Percentiles rank a stretch among this genome's conserved stretches.
Conservation (phyloP, 2,113 vertebrate species). For the Butorides virescens region DNA sequence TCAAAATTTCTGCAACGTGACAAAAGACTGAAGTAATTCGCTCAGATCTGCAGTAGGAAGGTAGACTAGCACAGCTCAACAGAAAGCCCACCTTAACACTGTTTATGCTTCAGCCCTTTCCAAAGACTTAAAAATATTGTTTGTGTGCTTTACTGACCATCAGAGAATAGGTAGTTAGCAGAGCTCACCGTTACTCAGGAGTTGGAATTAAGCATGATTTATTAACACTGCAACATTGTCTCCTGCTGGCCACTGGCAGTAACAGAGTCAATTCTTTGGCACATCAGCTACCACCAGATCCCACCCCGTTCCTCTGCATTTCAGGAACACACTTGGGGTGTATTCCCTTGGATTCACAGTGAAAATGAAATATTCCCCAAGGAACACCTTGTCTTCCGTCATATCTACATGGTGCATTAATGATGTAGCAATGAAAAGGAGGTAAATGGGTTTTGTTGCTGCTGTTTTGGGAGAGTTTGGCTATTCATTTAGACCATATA, state of each 20-base stretch:
- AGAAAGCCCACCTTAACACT: neutral
- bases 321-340: neutral
- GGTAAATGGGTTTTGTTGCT: neutral
- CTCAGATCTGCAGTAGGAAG: neutral
- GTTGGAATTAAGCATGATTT: neutral
- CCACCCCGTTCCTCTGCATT: neutral
- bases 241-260: neutral
- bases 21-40: neutral
- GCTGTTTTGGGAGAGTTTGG: neutral
- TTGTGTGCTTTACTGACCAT: neutral
- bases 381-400: neutral
- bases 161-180: neutral
- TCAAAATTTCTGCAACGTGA: neutral
- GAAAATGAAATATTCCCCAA: neutral
- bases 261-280: neutral
- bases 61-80: neutral
- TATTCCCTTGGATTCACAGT: neutral
- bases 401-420: neutral
- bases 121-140: neutral
- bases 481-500: neutral
- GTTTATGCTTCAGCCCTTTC: neutral
- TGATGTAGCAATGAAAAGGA: neutral
- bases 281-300: neutral
- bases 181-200: neutral
- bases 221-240: neutral